phyloP scores from a whole-genome alignment of 2,113 vertebrate species.

The Phocoena phocoena region DNA sequence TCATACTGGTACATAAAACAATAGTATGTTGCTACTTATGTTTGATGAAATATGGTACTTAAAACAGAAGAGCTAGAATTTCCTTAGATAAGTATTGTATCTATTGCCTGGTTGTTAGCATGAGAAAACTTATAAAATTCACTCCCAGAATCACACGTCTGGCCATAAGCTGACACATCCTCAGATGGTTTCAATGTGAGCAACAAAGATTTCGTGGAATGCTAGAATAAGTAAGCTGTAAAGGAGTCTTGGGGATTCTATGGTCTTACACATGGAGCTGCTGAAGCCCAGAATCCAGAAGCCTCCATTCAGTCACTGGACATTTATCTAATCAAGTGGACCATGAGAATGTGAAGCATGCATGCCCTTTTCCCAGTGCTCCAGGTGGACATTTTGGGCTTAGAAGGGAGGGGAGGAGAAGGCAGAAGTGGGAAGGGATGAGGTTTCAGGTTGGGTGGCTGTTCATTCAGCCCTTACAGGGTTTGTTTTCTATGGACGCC shows the following conservation, averaged over 20 bases:
- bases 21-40: not conserved
- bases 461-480: not conserved
- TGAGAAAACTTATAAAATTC: not conserved
- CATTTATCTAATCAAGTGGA: not conserved
- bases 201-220: not conserved
- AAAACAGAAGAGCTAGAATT: slow-evolving; percentile 32
- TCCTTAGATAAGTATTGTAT: not conserved
- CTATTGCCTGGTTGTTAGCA: not conserved
- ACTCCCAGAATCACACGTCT: not conserved
- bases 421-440: not conserved
- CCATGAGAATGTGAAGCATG: not conserved
- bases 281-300: not conserved
- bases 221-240: not conserved
- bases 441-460: not conserved
- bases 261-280: not conserved
- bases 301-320: not conserved
- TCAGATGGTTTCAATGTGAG: not conserved
- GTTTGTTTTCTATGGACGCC: not conserved
- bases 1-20: not conserved
- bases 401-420: rapidly evolving
- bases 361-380: not conserved
- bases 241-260: not conserved
- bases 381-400: not conserved
- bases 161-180: not conserved
- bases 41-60: not conserved